phyloP scores from a whole-genome alignment of 2,888 invertebrate genomes.

The Archaeoteleia sp. region DNA sequence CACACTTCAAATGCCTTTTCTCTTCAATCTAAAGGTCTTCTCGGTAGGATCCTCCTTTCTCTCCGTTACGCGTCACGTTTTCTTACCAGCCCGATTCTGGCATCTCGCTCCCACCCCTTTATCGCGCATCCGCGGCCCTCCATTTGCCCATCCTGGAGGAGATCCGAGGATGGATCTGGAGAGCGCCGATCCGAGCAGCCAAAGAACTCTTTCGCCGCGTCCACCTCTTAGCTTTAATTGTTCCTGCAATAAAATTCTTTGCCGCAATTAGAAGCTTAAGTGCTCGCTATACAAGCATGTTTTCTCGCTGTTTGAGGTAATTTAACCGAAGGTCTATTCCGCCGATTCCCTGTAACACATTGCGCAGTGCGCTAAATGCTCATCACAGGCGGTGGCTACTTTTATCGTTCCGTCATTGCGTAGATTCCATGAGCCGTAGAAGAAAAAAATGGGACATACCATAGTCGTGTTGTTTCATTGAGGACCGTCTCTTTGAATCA shows the following conservation, averaged over 20 bases:
- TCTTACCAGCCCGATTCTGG: conserved; percentile 44
- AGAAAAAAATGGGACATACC: conserved; percentile 44
- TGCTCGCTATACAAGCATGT: conserved; percentile 50
- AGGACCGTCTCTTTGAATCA: conserved; percentile 38
- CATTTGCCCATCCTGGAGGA: conserved; percentile 34
- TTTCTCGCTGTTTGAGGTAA: conserved; percentile 54
- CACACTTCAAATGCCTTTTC: conserved; percentile 50
- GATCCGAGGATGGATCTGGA: no score
- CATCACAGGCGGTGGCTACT: conserved; percentile 49
- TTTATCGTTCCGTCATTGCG: conserved; percentile 50
- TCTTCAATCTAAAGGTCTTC: conserved; percentile 66
- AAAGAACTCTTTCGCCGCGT: conserved; percentile 38
- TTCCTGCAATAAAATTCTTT: conserved; percentile 55
- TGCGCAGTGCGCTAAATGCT: conserved; percentile 40
- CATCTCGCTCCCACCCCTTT: conserved; percentile 27
- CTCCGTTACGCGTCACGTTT: conserved; percentile 66
- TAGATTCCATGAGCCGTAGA: conserved; percentile 38
- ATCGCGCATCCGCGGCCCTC: conserved; percentile 26
- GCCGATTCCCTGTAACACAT: conserved; percentile 50
- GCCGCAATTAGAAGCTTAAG: conserved; percentile 53
- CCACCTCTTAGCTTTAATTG: conserved; percentile 50
- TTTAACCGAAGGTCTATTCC: conserved; percentile 55
- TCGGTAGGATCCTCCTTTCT: conserved; percentile 69
- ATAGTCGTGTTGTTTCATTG: conserved; percentile 48
- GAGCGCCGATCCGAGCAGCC: conserved; percentile 12